Evolutionary conservation across 1,140 invertebrate species (phyloP).

Genomic region (Danaus melanippus): DNA sequence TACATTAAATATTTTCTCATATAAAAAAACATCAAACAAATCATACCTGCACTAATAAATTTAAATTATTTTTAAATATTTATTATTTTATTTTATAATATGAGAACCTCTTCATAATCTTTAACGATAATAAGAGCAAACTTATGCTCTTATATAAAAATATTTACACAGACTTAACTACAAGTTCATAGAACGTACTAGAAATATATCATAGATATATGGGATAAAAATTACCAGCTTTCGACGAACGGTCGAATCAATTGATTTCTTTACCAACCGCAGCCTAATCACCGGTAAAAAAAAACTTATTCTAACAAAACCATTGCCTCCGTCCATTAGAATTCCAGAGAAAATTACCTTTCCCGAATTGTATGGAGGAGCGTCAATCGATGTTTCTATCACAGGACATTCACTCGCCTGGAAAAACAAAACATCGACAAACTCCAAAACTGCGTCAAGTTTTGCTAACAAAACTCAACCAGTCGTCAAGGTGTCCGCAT

Average conservation of each 20-base stretch:
- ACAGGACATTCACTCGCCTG: constrained; percentile 29
- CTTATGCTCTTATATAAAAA: constrained; percentile 15
- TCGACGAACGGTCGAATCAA: constrained; percentile 49
- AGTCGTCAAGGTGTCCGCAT: constrained; percentile 53
- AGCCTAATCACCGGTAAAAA: constrained; percentile 58
- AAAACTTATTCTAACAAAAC: constrained; percentile 52
- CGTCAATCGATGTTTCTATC: constrained; percentile 23
- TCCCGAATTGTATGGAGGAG: constrained; percentile 63
- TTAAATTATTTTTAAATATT: too few species aligned
- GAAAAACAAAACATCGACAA: constrained; percentile 38
- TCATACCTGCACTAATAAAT: too few species aligned
- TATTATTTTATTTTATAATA: constrained; percentile 9
- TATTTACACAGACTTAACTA: constrained; percentile 60
- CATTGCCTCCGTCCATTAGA: constrained; percentile 53
- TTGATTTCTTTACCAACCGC: constrained; percentile 25
- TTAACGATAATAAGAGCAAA: constrained; percentile 13
- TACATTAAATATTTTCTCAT: too few species aligned
- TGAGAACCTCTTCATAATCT: constrained; percentile 24
- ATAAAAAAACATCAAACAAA: too few species aligned
- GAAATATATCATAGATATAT: constrained; percentile 97
- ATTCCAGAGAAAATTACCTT: constrained; percentile 70
- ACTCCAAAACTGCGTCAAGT: constrained; percentile 39
- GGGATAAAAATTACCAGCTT: constrained; percentile 86
- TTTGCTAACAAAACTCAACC: constrained; percentile 53
- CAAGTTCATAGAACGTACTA: constrained; percentile 93